Evolutionary conservation across 2,797 vertebrate species (phyloP), one percentile per base, ranked within the genome.

Genomic region (Ptychobarbus kaznakovi): DNA sequence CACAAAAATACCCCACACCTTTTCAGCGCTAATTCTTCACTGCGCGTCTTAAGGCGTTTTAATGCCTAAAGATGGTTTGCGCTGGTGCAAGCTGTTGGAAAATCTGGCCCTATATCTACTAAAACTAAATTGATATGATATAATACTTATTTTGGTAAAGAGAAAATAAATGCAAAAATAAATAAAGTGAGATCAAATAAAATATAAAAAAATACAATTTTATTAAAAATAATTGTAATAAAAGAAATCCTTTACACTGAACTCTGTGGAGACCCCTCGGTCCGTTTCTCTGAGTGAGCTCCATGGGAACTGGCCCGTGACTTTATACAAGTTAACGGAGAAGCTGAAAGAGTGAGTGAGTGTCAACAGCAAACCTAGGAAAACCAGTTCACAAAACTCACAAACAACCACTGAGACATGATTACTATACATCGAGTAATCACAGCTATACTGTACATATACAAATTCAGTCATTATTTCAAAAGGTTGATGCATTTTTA

Each of bases 221-320:
- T 65, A 65, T 32, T 32, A 0, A 9, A 6, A 35, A 35, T 35
- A 10, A 12, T 61, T n/a, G 42, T 2, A 11, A 61, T 81, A 11
- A 40, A 44, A 25, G 9, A 68, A 77, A 82, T 32, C 49, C 28
- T 94, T 96, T 94, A 99, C 98, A 1, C 95, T 98, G 9, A 97
- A 84, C 88, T 99, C 98, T 3, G 96, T 92, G 0, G 98, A 99
- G 79, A 99, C 0, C 4, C 98, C 98, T 91, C 98, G 91, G 89
- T 99, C 98, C 0, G 98, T 99, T 94, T 99, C 98, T 87, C 98
- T 96, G 68, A 99, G 95, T 0, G 98, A 99, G 89, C 98, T 99
- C 98, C 98, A 99, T 0, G 98, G 98, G 90, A 99, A 99, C 93
- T 99, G 98, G 2, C 98, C 98, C 0, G 97, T 98, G n/a, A 99